Percentiles rank a stretch among this genome's conserved stretches.
Conservation (phyloP, 2,888 invertebrate species). For the Meliscaeva auricollis region DNA sequence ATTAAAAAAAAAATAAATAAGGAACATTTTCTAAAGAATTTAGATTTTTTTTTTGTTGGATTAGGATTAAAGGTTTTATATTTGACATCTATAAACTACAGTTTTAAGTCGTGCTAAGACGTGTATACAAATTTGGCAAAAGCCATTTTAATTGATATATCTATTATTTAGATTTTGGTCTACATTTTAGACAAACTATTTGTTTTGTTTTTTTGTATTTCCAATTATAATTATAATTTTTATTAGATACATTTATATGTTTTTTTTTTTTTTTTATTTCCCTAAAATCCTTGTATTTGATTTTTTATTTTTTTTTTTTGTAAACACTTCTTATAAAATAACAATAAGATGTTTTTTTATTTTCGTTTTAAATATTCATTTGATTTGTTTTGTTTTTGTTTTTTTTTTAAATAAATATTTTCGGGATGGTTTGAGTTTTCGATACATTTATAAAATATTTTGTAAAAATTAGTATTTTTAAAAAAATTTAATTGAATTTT, state of each 20-base stretch:
- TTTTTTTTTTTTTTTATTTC: constrained; percentile 54
- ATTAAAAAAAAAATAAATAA: not conserved
- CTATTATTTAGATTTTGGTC: constrained; percentile 42
- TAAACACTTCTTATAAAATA: constrained; percentile 64
- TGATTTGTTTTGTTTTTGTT: not conserved
- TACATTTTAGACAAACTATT: constrained; percentile 31
- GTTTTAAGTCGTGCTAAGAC: constrained; percentile 74
- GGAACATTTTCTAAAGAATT: constrained; percentile 10
- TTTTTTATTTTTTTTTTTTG: constrained; percentile 43
- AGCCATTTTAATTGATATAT: constrained; percentile 68
- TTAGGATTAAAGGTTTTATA: constrained; percentile 10
- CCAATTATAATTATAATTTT: constrained; percentile 44
- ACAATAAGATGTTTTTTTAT: constrained; percentile 36
- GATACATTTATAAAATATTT: constrained; percentile 1
- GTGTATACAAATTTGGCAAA: constrained; percentile 73
- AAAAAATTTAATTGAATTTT: not conserved
- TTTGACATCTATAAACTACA: constrained; percentile 64
- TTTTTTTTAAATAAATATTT: not conserved
- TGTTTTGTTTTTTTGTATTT: constrained; percentile 26
- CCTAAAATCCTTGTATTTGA: constrained; percentile 72
- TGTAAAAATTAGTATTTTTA: not conserved
- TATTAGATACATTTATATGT: constrained; percentile 44
- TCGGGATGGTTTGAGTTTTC: constrained; percentile 10
- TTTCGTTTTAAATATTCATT: constrained; percentile 34
- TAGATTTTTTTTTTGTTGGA: not conserved